Evolutionary conservation across 2,797 vertebrate genomes (phyloP).

Genomic region (Cephalopachus bancanus): DNA sequence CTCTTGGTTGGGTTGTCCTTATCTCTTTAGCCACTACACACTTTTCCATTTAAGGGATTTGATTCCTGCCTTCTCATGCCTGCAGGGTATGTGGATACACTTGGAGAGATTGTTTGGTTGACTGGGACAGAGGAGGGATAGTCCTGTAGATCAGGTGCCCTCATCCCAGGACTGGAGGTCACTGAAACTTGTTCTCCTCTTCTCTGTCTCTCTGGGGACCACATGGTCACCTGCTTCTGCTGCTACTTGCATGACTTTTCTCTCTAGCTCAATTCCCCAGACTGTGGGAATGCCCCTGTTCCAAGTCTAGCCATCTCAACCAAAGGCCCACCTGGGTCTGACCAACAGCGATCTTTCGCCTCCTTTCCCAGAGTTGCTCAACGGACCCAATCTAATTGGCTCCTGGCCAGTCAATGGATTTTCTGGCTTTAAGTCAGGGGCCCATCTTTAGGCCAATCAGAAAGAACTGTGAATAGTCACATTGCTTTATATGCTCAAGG

Average conservation of each 20-base stretch:
- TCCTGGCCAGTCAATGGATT: not conserved
- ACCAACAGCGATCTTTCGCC: not conserved
- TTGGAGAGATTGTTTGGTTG: not conserved
- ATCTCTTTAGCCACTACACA: not conserved
- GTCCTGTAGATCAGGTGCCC: not conserved
- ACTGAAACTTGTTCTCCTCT: not conserved
- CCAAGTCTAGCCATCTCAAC: not conserved
- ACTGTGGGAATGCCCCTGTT: not conserved
- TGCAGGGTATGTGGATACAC: not conserved
- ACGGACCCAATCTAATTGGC: not conserved
- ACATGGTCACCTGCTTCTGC: not conserved
- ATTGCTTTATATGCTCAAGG: accelerated
- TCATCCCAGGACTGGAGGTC: not conserved
- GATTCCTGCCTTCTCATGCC: not conserved
- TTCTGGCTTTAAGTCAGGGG: not conserved
- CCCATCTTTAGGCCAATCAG: not conserved
- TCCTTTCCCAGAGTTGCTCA: not conserved
- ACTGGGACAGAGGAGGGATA: not conserved
- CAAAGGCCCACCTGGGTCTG: not conserved
- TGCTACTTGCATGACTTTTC: not conserved
- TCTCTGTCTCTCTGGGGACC: not conserved
- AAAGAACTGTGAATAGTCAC: not conserved
- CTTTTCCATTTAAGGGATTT: not conserved
- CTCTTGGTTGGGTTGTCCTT: not conserved
- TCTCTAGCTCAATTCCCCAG: not conserved